phyloP scores from a whole-genome alignment of 2,113 vertebrate genomes.

The Antechinus flavipes region DNA sequence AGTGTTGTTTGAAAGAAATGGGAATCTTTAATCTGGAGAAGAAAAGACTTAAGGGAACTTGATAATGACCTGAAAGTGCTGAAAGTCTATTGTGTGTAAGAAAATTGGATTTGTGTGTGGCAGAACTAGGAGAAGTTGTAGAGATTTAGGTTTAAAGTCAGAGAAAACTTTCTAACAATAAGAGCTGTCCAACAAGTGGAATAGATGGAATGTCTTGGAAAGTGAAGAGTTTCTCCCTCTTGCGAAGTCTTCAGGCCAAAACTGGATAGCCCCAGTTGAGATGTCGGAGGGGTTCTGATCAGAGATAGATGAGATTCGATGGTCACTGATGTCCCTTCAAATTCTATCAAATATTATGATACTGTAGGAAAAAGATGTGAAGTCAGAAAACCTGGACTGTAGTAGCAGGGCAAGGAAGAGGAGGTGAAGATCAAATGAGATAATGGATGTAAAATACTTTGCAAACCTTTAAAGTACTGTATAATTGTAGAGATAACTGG shows the following conservation, averaged over 20 bases:
- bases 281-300: not conserved
- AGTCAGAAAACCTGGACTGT: not conserved
- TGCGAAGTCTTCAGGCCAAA: not conserved
- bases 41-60: not conserved
- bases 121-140: not conserved
- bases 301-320: not conserved
- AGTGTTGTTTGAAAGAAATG: not conserved
- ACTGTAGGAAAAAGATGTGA: not conserved
- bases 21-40: not conserved
- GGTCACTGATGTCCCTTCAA: not conserved
- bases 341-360: not conserved
- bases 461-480: not conserved
- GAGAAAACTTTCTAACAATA: not conserved
- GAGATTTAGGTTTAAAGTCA: not conserved
- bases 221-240: not conserved
- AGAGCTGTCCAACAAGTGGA: not conserved
- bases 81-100: not conserved
- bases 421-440: not conserved
- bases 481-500: not conserved
- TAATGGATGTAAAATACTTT: not conserved
- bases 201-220: not conserved
- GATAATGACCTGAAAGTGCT: not conserved
- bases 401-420: not conserved
- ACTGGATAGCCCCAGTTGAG: not conserved
- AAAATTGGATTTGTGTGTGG: not conserved